phyloP scores from a whole-genome alignment of 2,888 invertebrate species.

The Pogonocherus hispidulus region DNA sequence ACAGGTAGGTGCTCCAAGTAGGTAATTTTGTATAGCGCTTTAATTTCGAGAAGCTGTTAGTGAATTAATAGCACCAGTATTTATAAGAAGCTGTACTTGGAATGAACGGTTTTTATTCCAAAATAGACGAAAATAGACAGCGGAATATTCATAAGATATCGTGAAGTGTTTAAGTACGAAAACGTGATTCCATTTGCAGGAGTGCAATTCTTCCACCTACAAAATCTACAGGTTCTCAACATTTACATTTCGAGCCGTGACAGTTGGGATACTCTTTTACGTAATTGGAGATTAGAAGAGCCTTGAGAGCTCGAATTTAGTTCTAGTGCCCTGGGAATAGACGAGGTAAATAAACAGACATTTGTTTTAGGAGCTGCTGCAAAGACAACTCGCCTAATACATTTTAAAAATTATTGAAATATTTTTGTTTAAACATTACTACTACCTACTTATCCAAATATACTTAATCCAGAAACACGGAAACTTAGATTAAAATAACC shows the following conservation, averaged over 20 bases:
- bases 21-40: slow-evolving; percentile 16
- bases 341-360: slow-evolving; percentile 29
- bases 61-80: slow-evolving; percentile 20
- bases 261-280: slow-evolving; percentile 53
- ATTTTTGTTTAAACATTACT: no score
- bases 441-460: no score
- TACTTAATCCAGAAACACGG: no score
- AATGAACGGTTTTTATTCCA: slow-evolving; percentile 32
- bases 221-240: slow-evolving; percentile 55
- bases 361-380: no score
- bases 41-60: slow-evolving; percentile 29
- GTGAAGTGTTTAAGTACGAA: slow-evolving; percentile 49
- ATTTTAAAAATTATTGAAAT: no score
- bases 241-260: slow-evolving; percentile 55
- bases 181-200: slow-evolving; percentile 56
- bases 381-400: background rate
- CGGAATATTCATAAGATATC: slow-evolving; percentile 54
- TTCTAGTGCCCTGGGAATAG: slow-evolving; percentile 22
- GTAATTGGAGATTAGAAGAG: slow-evolving; percentile 38
- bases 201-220: slow-evolving; percentile 50
- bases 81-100: slow-evolving; percentile 23
- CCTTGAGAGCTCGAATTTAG: slow-evolving; percentile 33
- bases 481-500: no score
- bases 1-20: slow-evolving; percentile 5
- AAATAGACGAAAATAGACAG: slow-evolving; percentile 47